phyloP scores from a whole-genome alignment of 1,140 invertebrate species.

The Penaeus indicus region DNA sequence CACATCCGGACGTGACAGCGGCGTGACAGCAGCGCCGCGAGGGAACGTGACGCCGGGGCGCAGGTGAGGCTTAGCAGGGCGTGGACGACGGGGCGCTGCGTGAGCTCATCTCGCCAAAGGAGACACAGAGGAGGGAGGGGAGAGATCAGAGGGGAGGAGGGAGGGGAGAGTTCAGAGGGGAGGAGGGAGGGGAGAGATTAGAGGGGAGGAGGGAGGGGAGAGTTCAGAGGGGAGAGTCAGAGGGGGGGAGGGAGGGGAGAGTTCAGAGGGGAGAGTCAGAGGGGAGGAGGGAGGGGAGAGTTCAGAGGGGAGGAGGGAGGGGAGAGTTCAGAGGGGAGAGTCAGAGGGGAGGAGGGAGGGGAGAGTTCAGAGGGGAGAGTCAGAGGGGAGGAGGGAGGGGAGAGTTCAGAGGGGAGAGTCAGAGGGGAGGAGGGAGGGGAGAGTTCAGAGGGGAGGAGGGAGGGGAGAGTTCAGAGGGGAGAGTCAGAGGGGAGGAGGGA shows the following conservation, averaged over 20 bases:
- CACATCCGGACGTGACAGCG: no score
- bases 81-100: not conserved
- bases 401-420: not conserved
- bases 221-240: not conserved
- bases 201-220: not conserved
- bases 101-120: not conserved
- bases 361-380: not conserved
- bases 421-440: not conserved
- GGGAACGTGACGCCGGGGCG: no score
- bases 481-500: not conserved
- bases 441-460: not conserved
- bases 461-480: no score
- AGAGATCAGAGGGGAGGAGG: not conserved
- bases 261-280: no score
- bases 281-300: not conserved
- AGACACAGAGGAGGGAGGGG: not conserved
- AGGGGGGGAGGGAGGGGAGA: not conserved
- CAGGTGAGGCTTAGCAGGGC: not conserved
- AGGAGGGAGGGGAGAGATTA: not conserved
- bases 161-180: not conserved
- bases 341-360: not conserved
- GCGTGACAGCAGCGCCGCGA: no score
- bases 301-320: not conserved
- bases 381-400: not conserved
- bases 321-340: not conserved